phyloP scores from a whole-genome alignment of 2,797 vertebrate genomes.

The Enteromius viviparus region DNA sequence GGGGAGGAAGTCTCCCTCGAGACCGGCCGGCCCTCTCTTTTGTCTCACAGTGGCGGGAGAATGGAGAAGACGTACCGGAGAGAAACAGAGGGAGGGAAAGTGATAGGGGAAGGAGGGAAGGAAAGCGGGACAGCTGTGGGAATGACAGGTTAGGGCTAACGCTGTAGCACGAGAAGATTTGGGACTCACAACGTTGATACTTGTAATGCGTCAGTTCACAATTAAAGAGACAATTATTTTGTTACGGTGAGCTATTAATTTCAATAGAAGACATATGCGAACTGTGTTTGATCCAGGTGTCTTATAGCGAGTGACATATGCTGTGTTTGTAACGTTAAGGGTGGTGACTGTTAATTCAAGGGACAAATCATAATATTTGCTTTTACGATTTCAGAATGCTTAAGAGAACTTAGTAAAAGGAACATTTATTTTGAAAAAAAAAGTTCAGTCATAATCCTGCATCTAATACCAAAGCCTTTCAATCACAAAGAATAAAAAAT shows the following conservation, averaged over 20 bases:
- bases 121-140: slow-evolving; percentile 49
- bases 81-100: slow-evolving; percentile 56
- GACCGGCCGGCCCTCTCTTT: slow-evolving; percentile 62
- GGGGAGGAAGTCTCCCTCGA: slow-evolving; percentile 60
- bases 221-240: slow-evolving; percentile 29
- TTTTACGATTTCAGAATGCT: not conserved
- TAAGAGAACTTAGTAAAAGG: not conserved
- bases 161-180: slow-evolving; percentile 23
- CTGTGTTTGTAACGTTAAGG: not conserved
- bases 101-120: slow-evolving; percentile 51
- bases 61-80: slow-evolving; percentile 43
- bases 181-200: slow-evolving; percentile 23
- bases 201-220: slow-evolving; percentile 26
- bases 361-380: not conserved
- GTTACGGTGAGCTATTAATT: slow-evolving; percentile 13
- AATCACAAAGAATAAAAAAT: slow-evolving; percentile 42
- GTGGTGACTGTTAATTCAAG: not conserved
- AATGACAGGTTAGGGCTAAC: slow-evolving; percentile 54
- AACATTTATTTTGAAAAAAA: not conserved
- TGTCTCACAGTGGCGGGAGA: slow-evolving; percentile 60
- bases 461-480: slow-evolving; percentile 30
- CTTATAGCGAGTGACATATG: slow-evolving; percentile 14
- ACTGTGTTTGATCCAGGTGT: slow-evolving; percentile 34
- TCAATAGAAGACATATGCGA: slow-evolving; percentile 23
- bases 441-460: slow-evolving; percentile 4